A percentile compares a stretch with the other conserved stretches of the same genome.
phyloP scores from a whole-genome alignment of 2,113 vertebrate species.

The Crotalus horridus region DNA sequence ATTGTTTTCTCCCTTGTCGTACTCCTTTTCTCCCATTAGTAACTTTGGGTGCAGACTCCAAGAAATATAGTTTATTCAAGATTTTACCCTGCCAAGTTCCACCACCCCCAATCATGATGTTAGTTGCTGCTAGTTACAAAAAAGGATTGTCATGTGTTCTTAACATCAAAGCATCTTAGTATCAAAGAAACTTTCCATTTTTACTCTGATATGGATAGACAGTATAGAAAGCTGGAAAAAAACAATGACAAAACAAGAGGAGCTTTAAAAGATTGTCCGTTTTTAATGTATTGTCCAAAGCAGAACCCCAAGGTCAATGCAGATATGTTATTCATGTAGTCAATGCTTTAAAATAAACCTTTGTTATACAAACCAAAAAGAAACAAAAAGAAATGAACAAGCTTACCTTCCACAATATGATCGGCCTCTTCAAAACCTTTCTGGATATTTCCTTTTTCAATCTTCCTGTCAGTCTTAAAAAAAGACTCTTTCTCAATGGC shows the following conservation, averaged over 20 bases:
- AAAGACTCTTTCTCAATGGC: constrained; percentile 89
- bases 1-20: background rate
- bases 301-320: background rate
- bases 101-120: background rate
- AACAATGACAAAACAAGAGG: background rate
- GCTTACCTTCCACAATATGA: constrained; percentile 84
- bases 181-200: background rate
- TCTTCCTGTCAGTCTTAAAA: constrained; percentile 73
- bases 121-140: background rate
- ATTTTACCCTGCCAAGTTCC: background rate
- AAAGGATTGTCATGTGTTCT: background rate
- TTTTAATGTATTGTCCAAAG: background rate
- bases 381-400: background rate
- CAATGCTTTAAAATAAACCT: background rate
- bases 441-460: constrained; percentile 83
- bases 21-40: background rate
- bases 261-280: background rate
- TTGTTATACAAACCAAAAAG: background rate
- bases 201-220: background rate
- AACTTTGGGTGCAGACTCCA: too few relatives aligned
- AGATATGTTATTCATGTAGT: background rate
- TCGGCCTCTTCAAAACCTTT: constrained; percentile 89
- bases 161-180: background rate
- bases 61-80: background rate
- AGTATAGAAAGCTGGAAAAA: background rate